phyloP scores from a whole-genome alignment of 2,113 vertebrate genomes.

The Actenoides hombroni region DNA sequence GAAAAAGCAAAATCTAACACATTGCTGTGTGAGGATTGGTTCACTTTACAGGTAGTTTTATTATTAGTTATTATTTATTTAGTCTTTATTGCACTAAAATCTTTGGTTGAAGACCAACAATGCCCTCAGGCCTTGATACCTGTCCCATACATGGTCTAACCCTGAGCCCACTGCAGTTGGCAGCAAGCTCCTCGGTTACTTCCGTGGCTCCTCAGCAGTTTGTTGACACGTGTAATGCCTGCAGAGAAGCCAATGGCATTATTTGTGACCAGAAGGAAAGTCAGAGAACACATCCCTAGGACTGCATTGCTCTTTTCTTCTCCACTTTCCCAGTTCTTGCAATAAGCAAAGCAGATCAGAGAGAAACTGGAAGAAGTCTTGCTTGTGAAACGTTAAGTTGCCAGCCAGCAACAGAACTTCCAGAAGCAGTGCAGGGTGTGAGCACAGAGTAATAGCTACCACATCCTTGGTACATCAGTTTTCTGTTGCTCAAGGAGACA shows the following conservation, averaged over 20 bases:
- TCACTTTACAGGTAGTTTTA: background rate
- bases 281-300: background rate
- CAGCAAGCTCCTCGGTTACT: background rate
- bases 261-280: background rate
- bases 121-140: background rate
- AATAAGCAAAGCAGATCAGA: background rate
- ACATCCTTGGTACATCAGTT: background rate
- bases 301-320: background rate
- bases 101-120: background rate
- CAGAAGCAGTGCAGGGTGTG: background rate
- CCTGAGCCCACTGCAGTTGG: background rate
- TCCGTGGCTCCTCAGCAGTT: background rate
- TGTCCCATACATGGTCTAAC: background rate
- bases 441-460: background rate
- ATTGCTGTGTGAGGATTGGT: background rate
- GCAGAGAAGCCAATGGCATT: background rate
- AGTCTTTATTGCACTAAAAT: background rate
- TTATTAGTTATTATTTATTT: too few species aligned
- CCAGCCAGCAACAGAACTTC: background rate
- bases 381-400: background rate
- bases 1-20: background rate
- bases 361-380: background rate
- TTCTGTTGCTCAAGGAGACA: background rate
- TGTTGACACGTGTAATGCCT: background rate
- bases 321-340: background rate